phyloP scores from a whole-genome alignment of 2,888 invertebrate species.

The Holacanthella duospinosa region DNA sequence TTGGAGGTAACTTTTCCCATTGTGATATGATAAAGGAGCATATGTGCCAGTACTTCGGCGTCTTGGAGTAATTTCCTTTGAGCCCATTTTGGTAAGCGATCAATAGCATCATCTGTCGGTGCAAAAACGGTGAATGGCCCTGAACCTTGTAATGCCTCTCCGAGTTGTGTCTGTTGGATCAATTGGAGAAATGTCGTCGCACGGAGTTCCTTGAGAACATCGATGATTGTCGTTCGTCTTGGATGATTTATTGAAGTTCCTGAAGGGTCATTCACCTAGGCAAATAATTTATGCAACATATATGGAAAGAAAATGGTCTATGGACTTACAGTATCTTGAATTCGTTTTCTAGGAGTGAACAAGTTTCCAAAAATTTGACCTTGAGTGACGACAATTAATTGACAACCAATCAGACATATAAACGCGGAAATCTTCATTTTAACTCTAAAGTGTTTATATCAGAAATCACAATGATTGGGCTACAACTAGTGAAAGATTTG shows the following conservation, averaged over 20 bases:
- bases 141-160: slow-evolving; percentile 35
- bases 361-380: slow-evolving; percentile 30
- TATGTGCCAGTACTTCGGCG: slow-evolving; percentile 35
- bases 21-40: slow-evolving; percentile 37
- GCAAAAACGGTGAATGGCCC: slow-evolving; percentile 38
- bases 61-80: slow-evolving; percentile 34
- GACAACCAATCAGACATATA: neutral
- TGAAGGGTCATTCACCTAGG: slow-evolving; percentile 32
- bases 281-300: slow-evolving; percentile 2
- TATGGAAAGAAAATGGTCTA: neutral
- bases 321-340: slow-evolving; percentile 33
- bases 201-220: slow-evolving; percentile 35
- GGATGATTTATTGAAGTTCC: slow-evolving; percentile 34
- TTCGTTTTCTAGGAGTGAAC: slow-evolving; percentile 30
- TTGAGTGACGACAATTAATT: slow-evolving; percentile 14
- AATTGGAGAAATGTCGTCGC: slow-evolving; percentile 37
- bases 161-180: slow-evolving; percentile 37
- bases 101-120: slow-evolving; percentile 37
- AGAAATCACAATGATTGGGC: neutral
- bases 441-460: neutral
- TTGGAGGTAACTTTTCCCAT: slow-evolving; percentile 37
- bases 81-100: slow-evolving; percentile 37
- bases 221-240: slow-evolving; percentile 35
- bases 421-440: neutral
- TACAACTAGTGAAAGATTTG: neutral